phyloP scores from a whole-genome alignment of 1,140 invertebrate species.

The Chionoecetes opilio region DNA sequence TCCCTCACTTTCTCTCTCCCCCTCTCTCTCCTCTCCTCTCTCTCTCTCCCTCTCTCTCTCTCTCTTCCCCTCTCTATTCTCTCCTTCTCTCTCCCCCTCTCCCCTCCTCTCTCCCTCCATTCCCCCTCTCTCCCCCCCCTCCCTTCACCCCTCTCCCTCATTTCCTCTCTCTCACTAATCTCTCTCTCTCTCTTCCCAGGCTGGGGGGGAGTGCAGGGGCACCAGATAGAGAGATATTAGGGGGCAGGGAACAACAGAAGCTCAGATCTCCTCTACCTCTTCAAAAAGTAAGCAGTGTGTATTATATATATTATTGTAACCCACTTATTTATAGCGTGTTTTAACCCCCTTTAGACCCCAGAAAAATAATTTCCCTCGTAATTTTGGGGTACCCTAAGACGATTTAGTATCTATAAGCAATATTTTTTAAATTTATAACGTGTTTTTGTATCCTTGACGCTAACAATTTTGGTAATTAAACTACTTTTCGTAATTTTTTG shows the following conservation, averaged over 20 bases:
- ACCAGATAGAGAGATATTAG: conserved; percentile 72
- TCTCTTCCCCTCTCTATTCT: not conserved
- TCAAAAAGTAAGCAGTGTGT: conserved; percentile 54
- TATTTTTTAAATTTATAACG: too few species aligned
- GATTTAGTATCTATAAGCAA: too few species aligned
- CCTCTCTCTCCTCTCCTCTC: not conserved
- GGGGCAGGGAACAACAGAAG: conserved; percentile 51
- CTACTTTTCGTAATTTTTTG: too few species aligned
- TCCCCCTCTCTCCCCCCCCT: not conserved
- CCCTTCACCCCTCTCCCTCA: too few species aligned
- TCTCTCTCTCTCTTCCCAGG: not conserved
- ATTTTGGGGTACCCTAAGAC: too few species aligned
- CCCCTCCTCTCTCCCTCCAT: not conserved
- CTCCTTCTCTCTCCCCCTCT: not conserved
- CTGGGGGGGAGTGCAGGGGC: conserved; percentile 59
- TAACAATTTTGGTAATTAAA: too few species aligned
- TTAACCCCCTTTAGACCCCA: too few species aligned
- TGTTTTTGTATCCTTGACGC: too few species aligned
- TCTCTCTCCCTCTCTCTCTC: not conserved
- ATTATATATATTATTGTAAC: too few species aligned
- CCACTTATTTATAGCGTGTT: too few species aligned
- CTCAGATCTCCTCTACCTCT: conserved; percentile 60
- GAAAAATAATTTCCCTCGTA: too few species aligned
- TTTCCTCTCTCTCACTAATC: not conserved
- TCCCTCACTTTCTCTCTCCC: not conserved